Conservation (phyloP, 2,888 invertebrate species). For the Dasysyrphus albostriatus region DNA sequence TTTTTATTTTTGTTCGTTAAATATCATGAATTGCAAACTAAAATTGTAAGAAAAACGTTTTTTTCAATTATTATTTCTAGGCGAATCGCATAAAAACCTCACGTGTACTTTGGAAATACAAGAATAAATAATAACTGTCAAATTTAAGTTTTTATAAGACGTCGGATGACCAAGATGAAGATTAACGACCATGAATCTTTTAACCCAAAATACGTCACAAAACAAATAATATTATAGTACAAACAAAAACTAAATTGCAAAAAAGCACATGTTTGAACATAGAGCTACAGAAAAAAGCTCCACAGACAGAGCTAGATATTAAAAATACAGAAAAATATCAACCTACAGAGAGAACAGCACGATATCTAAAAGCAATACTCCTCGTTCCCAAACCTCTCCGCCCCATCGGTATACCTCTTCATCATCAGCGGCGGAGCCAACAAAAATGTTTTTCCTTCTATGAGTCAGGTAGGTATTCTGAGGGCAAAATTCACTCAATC, state of each 20-base stretch:
- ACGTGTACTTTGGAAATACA: neutral
- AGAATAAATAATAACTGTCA: neutral
- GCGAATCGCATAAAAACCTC: neutral
- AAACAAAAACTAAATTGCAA: slow-evolving; percentile 12
- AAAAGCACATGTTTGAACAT: slow-evolving; percentile 63
- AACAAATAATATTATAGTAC: neutral
- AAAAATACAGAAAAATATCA: slow-evolving; percentile 25
- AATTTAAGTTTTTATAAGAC: neutral
- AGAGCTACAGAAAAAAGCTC: slow-evolving; percentile 49
- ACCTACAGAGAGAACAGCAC: slow-evolving; percentile 19
- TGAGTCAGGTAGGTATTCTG: slow-evolving; percentile 43
- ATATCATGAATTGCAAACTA: neutral
- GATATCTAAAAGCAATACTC: slow-evolving; percentile 20
- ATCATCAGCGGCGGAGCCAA: neutral
- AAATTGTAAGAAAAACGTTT: neutral
- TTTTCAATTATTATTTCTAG: neutral
- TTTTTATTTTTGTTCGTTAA: neutral
- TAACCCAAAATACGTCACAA: slow-evolving; percentile 38
- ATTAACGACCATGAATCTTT: slow-evolving; percentile 39
- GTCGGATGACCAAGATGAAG: slow-evolving; percentile 47
- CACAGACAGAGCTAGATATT: slow-evolving; percentile 1
- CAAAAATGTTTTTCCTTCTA: slow-evolving; percentile 35
- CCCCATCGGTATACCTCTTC: neutral
- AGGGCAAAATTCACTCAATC: slow-evolving; percentile 63
- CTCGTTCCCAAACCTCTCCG: neutral